A percentile compares a stretch with the other conserved stretches of the same genome.
Conservation (phyloP, 2,888 invertebrate species). For the Xestia ashworthii region DNA sequence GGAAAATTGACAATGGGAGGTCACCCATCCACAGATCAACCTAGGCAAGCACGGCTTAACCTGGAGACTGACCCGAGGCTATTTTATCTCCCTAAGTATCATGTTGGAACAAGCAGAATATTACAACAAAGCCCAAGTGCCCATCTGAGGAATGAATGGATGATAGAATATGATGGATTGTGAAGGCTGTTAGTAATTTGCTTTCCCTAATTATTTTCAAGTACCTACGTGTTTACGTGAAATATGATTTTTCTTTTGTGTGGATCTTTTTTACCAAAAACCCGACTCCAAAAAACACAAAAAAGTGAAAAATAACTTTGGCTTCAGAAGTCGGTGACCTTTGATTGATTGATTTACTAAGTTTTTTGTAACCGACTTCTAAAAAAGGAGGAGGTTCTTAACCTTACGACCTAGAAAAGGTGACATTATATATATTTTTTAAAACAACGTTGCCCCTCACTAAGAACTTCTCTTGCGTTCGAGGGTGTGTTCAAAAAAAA, state of each 20-base stretch:
- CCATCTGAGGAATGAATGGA: constrained; percentile 27
- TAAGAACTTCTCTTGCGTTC: too few species aligned
- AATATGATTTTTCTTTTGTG: constrained; percentile 5
- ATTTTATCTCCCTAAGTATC: not conserved
- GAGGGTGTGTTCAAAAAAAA: too few species aligned
- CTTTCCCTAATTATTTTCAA: constrained; percentile 51
- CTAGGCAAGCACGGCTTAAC: not conserved
- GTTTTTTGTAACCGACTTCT: too few species aligned
- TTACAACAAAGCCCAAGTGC: constrained; percentile 23
- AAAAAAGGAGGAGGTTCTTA: too few species aligned
- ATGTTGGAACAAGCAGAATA: constrained; percentile 19
- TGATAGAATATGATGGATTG: constrained; percentile 56
- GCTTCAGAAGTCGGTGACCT: too few species aligned
- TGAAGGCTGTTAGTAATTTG: constrained; percentile 42
- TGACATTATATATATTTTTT: too few species aligned
- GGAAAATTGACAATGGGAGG: not conserved
- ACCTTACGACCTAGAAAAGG: too few species aligned
- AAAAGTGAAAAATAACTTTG: too few species aligned
- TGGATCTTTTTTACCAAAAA: too few species aligned
- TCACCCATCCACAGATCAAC: not conserved
- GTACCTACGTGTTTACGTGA: not conserved
- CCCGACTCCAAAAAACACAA: too few species aligned
- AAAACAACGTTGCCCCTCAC: too few species aligned
- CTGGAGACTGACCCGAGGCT: not conserved
- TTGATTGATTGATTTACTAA: too few species aligned